phyloP scores from a whole-genome alignment of 2,797 vertebrate species.

The Sebastes steindachneri region DNA sequence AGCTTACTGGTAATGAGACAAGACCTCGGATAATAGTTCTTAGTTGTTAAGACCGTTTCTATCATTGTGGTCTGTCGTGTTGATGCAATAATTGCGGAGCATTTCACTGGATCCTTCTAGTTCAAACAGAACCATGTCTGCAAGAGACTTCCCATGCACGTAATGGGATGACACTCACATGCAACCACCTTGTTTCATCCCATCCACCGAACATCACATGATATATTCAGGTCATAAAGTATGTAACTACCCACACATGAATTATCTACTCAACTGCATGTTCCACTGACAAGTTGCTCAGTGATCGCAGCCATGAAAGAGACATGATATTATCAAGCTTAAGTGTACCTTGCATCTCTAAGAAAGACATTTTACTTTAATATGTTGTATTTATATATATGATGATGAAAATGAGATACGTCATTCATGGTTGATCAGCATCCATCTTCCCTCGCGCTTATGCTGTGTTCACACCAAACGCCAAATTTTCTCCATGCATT shows the following conservation, averaged over 20 bases:
- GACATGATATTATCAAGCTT: not conserved
- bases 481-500: fast-evolving
- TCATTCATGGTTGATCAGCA: not conserved
- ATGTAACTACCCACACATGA: slow-evolving; percentile 18
- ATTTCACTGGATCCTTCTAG: not conserved
- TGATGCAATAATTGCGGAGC: slow-evolving; percentile 20
- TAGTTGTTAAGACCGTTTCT: not conserved
- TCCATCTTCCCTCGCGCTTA: not conserved
- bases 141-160: not conserved
- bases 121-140: not conserved
- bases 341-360: not conserved
- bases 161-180: slow-evolving; percentile 1
- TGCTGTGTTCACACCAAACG: no score
- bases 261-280: slow-evolving; percentile 10
- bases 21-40: not conserved
- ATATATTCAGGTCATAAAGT: slow-evolving; percentile 50
- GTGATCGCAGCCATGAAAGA: not conserved
- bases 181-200: slow-evolving; percentile 14
- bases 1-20: slow-evolving; percentile 4
- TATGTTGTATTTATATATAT: not conserved
- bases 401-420: not conserved
- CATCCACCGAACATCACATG: slow-evolving; percentile 26
- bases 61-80: not conserved
- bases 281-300: slow-evolving; percentile 6
- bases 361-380: not conserved